Percentiles rank a stretch among this genome's conserved stretches.
These are phyloP conservation scores for Lasiurus cinereus DNA, from an alignment of 2,113 vertebrate genomes.

Conservation along the genomic window DNA sequence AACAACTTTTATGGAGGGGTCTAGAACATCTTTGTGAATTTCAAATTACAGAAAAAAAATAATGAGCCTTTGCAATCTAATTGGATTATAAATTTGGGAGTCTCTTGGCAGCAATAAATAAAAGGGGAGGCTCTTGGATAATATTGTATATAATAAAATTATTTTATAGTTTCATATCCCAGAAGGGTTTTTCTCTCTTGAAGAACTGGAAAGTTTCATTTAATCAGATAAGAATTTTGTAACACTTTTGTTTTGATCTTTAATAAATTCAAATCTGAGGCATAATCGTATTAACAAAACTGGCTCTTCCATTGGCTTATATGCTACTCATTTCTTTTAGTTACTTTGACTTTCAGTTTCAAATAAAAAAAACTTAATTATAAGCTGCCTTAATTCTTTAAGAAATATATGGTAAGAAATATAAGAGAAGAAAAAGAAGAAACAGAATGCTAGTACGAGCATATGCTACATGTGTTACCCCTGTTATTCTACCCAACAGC, in stretches of 20 bases:
- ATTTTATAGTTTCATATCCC: neutral
- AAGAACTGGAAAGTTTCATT: neutral
- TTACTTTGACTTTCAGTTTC: conserved; percentile 36
- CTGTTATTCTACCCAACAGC: neutral
- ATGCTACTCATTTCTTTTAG: neutral
- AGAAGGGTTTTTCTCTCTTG: neutral
- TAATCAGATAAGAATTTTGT: conserved; percentile 24
- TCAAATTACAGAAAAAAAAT: conserved; percentile 47
- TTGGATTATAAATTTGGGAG: conserved; percentile 16
- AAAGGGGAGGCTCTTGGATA: neutral
- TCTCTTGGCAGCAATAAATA: neutral
- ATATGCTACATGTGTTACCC: neutral
- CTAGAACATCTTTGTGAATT: neutral
- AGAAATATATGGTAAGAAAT: neutral
- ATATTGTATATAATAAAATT: conserved; percentile 14
- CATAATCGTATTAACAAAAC: neutral
- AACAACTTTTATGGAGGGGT: neutral
- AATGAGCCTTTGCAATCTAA: neutral
- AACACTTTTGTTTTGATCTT: conserved; percentile 19
- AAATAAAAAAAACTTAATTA: neutral
- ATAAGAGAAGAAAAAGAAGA: neutral
- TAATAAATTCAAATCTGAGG: conserved; percentile 1
- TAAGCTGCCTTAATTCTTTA: neutral
- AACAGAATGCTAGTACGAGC: neutral
- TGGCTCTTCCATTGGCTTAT: neutral